Percentiles rank a stretch among this genome's conserved stretches.
Evolutionary conservation across 1,140 invertebrate species (phyloP).

Genomic region (Agraylea sexmaculata): DNA sequence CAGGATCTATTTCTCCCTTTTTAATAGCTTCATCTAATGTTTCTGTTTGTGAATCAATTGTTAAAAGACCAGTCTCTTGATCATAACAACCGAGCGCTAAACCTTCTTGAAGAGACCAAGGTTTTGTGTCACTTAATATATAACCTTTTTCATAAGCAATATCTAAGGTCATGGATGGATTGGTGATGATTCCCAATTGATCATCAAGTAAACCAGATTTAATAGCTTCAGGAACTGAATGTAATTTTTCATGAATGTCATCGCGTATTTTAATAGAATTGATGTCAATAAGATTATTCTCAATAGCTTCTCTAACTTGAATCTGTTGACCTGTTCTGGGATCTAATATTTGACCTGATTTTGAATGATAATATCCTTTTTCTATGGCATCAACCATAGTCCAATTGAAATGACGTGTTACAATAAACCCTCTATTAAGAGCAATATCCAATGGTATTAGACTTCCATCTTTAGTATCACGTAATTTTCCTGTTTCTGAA

Average conservation of each 20-base stretch:
- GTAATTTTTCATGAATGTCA: conserved; percentile 51
- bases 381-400: conserved; percentile 64
- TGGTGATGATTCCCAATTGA: conserved; percentile 52
- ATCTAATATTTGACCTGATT: conserved; percentile 67
- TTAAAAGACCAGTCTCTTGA: conserved; percentile 59
- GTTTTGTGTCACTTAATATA: conserved; percentile 60
- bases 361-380: conserved; percentile 64
- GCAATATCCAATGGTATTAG: conserved; percentile 58
- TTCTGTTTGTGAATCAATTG: conserved; percentile 56
- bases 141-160: conserved; percentile 67
- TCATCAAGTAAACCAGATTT: conserved; percentile 57
- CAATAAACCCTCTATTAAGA: conserved; percentile 52
- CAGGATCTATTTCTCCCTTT: conserved; percentile 60
- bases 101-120: conserved; percentile 74
- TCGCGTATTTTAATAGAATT: conserved; percentile 60
- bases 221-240: conserved; percentile 57
- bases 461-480: conserved; percentile 53
- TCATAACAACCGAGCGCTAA: conserved; percentile 74
- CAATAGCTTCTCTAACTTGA: conserved; percentile 58
- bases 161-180: conserved; percentile 60
- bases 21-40: conserved; percentile 72
- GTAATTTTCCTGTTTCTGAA: conserved; percentile 51
- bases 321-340: conserved; percentile 64
- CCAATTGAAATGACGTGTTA: conserved; percentile 56
- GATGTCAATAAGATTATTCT: conserved; percentile 59